Evolutionary conservation across 1,140 invertebrate species (phyloP), one percentile per base, ranked within the genome.

Genomic region (Samia ricini): DNA sequence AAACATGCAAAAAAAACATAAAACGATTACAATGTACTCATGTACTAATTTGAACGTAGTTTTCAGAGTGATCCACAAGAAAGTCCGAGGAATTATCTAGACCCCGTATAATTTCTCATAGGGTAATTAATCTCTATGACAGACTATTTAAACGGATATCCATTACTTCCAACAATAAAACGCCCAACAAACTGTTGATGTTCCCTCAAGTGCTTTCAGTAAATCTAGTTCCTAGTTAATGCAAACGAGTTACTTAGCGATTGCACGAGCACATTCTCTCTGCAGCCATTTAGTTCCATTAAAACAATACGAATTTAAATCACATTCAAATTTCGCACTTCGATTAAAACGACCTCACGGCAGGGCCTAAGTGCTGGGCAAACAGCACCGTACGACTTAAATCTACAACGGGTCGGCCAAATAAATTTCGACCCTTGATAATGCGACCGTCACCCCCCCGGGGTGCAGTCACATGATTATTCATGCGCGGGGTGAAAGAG

Each of bases 251-350:
- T 63, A 57, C 61, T 56, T 59, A 60, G 66, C 68, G 76, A 68
- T 79, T 69, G 69, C 68, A 68, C 63, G 68, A 74, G 69, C 64
- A 60, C 74, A 66, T 70, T 69, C 76, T 42, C 42, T 18, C n/a
- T 49, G 71, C 76, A 76, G 70, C 73, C 68, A 77, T 83, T 84
- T 73, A 72, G 71, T 68, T 74, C 79, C 80, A 77, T 83, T 83
- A 81, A 74, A 83, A 87, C 84, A 87, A 87, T 87, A 83, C 79
- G 78, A 80, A 85, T 88, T 85, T 88, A 85, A 88, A 85, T 88
- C 76, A 81, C 71, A 85, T 84, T 88, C 80, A 85, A 87, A 87
- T 87, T 85, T 79, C 75, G 83, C 80, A 85, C 81, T 85, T 86
- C 83, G 82, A 86, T 87, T 85, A 85, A 86, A 88, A 88, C 42